These are phyloP conservation scores for Emydocephalus ijimae DNA, from an alignment of 2,113 vertebrate genomes.

Conservation along the genomic window DNA sequence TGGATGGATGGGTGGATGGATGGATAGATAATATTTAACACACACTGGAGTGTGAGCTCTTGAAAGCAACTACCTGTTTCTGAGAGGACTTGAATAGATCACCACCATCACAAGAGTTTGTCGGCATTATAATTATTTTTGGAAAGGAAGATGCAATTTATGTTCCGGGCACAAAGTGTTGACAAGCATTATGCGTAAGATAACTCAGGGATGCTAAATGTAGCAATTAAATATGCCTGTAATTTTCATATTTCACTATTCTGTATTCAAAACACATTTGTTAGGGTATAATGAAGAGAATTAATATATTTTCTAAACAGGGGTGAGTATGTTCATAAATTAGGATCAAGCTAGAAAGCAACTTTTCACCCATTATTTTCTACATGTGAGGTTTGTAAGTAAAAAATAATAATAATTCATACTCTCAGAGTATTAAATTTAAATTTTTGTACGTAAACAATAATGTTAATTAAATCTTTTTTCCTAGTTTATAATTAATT, in stretches of 20 bases:
- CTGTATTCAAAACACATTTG: slow-evolving; percentile 55
- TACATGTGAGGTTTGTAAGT: slow-evolving; percentile 42
- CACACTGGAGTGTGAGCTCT: neutral
- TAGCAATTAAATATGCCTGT: slow-evolving; percentile 46
- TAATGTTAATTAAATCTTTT: slow-evolving; percentile 45
- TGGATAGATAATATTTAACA: slow-evolving; percentile 22
- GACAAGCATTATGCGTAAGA: slow-evolving; percentile 40
- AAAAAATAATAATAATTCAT: slow-evolving; percentile 51
- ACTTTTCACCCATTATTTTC: slow-evolving; percentile 56
- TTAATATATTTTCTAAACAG: slow-evolving; percentile 68
- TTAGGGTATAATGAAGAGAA: slow-evolving; percentile 64
- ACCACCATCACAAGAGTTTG: slow-evolving; percentile 41
- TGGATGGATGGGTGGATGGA: neutral
- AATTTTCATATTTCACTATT: slow-evolving; percentile 54
- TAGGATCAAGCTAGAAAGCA: slow-evolving; percentile 54
- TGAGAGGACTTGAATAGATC: neutral
- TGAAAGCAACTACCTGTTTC: slow-evolving; percentile 25
- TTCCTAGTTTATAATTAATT: slow-evolving; percentile 60
- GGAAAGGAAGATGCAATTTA: slow-evolving; percentile 41
- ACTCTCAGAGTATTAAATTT: slow-evolving; percentile 47
- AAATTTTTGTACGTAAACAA: slow-evolving; percentile 60
- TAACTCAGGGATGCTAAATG: slow-evolving; percentile 56
- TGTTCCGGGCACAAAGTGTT: slow-evolving; percentile 25
- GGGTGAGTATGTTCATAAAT: slow-evolving; percentile 68
- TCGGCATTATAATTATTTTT: slow-evolving; percentile 13